Evolutionary conservation across 2,797 vertebrate genomes (phyloP), one percentile per base, ranked within the genome.

Genomic region (Sebastes matsubarae): DNA sequence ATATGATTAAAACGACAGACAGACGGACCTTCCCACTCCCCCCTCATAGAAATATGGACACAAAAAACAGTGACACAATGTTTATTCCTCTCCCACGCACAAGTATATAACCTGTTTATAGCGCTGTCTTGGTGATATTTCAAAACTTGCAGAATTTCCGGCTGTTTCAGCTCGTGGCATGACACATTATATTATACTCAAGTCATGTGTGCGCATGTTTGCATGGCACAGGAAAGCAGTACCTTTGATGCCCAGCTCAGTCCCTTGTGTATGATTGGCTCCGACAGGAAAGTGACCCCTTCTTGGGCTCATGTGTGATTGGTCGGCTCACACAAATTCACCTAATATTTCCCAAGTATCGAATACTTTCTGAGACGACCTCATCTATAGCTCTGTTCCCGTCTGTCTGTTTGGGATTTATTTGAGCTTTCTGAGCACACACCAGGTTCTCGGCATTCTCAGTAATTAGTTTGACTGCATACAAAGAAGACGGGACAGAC

Each of bases 151-250:
- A 83, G 79, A 79, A 78, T 89, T 83, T 85, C 78, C 30, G 75
- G 69, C 80, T 83, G 71, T 85, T 89, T 84, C 75, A 65, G 79
- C 79, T 78, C 10, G 63, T 83, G 81, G 78, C 88, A 83, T 89
- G 87, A 90, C 91, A 93, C 68, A 80, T 91, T 87, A 72, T 71
- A 90, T 94, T 86, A 90, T 10, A 25, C 52, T 34, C 20, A 14
- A 27, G 22, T 29, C 9, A 13, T 10, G 4, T 71, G 30, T 24
- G 22, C 25, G 54, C 61, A 11, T 72, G 59, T 79, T 75, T 75
- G 66, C 18, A 67, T 79, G 38, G 72, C 36, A 65, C 69, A 50
- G 34, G 72, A 81, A 68, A 36, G n/a, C 85, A 75, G 34, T 46
- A 54, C 12, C 54, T 83, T 77, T 83, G 72, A 85, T 87, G 72